Percentiles rank a stretch among this genome's conserved stretches.
phyloP scores from a whole-genome alignment of 1,140 invertebrate genomes.

The Drosophila lacteicornis region DNA sequence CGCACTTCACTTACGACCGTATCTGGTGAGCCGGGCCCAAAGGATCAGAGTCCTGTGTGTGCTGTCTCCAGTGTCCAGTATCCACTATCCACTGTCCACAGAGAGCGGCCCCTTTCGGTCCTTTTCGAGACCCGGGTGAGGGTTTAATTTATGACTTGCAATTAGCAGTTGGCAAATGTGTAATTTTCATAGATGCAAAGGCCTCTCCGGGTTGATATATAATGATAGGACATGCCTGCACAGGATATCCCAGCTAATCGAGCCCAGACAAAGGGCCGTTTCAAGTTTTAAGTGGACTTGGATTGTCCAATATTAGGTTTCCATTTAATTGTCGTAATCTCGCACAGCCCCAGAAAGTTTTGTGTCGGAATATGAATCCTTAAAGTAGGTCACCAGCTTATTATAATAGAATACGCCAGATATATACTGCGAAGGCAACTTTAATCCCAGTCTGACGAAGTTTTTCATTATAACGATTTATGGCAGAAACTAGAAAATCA shows the following conservation, averaged over 20 bases:
- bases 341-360: background rate
- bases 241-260: slow-evolving; percentile 39
- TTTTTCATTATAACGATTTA: slow-evolving; percentile 28
- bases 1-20: slow-evolving; percentile 40
- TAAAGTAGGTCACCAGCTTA: slow-evolving; percentile 19
- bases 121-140: slow-evolving; percentile 25
- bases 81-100: slow-evolving; percentile 5
- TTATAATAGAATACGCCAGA: slow-evolving; percentile 4
- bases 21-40: slow-evolving; percentile 15
- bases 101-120: slow-evolving; percentile 4
- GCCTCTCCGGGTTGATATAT: slow-evolving; percentile 42
- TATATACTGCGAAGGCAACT: background rate
- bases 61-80: slow-evolving; percentile 18
- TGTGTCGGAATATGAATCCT: background rate
- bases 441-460: slow-evolving; percentile 6
- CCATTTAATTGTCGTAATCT: slow-evolving; percentile 29
- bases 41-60: slow-evolving; percentile 18
- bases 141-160: slow-evolving; percentile 75
- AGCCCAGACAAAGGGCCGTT: slow-evolving; percentile 20
- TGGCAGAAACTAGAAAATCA: slow-evolving; percentile 21
- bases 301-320: slow-evolving; percentile 29
- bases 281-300: slow-evolving; percentile 38
- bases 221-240: slow-evolving; percentile 44
- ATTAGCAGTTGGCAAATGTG: slow-evolving; percentile 80
- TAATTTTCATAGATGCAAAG: slow-evolving; percentile 65